Base-by-base conservation (phyloP, 1,140 invertebrate genomes). In the Gonatopus flavifemur region DNA sequence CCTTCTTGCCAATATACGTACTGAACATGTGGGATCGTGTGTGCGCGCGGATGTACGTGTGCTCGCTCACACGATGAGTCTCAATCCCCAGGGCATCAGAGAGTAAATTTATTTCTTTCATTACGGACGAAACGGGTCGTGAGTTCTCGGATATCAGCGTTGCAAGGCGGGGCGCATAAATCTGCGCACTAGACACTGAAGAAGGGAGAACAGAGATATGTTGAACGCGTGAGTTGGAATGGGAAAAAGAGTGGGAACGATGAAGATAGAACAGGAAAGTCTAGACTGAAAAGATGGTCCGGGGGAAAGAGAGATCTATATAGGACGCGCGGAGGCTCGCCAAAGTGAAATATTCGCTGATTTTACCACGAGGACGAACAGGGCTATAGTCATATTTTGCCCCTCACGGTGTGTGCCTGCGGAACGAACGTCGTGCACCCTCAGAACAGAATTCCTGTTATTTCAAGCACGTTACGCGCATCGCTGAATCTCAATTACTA, bases 41-140 rank as follows among this genome's bases (percentile, higher is more conserved):
- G 21, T 40, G 49, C 32, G 44, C 20, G 28, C 20, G 21, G 7
- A 16, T 25, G 50, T 57, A 19, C 16, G 55, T 55, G 46, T 45
- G 43, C 43, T 41, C 49, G 22, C 42, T 47, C 38, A 44, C 46
- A 54, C 54, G 43, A 30, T 30, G 60, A 55, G 61, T 66, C 57
- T 59, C 60, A 55, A 65, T 71, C 61, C 61, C 59, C 48, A 48
- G 53, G 54, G 55, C 53, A 59, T 48, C 48, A 58, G 49, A 54
- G 70, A 77, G 71, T 74, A 70, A 77, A 78, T 78, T 78, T 77
- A 78, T 78, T 78, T 77, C 76, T 78, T 78, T 78, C 76, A 78
- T 78, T 78, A 78, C 75, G 68, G 70, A 73, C 68, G 57, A 60
- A 76, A 64, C 72, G 64, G 70, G 63, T 73, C 70, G 71, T 75